Percentiles rank a stretch among this genome's conserved stretches.
Conservation (phyloP, 2,113 vertebrate genomes). For the Xiphias gladius region DNA sequence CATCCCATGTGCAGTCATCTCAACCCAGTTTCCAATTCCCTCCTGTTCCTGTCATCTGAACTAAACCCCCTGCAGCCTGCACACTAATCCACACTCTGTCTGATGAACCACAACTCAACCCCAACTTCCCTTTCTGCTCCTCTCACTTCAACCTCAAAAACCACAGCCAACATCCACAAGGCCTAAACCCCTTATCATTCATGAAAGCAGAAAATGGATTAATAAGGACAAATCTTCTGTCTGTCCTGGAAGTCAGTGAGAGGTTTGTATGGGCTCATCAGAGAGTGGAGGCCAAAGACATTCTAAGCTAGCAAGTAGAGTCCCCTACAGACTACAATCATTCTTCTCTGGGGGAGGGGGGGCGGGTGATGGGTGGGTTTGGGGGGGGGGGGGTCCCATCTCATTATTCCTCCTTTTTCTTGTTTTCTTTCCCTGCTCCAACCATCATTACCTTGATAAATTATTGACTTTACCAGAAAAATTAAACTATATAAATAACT, state of each 20-base stretch:
- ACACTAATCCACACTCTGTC: slow-evolving; percentile 45
- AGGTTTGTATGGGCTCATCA: slow-evolving; percentile 44
- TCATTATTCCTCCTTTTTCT: slow-evolving; percentile 72
- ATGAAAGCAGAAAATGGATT: slow-evolving; percentile 47
- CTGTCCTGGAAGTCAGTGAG: slow-evolving; percentile 29
- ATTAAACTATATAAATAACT: slow-evolving; percentile 84
- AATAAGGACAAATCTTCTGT: slow-evolving; percentile 42
- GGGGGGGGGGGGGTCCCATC: slow-evolving; percentile 53
- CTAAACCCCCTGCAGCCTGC: slow-evolving; percentile 21
- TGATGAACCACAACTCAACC: slow-evolving; percentile 57
- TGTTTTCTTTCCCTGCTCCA: slow-evolving; percentile 77
- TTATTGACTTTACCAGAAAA: slow-evolving; percentile 83
- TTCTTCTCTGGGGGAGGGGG: slow-evolving; percentile 44
- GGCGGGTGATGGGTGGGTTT: slow-evolving; percentile 27
- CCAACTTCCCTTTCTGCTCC: slow-evolving; percentile 49
- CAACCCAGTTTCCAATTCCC: slow-evolving; percentile 27
- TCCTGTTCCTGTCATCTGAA: slow-evolving; percentile 52
- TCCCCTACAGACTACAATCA: slow-evolving; percentile 52
- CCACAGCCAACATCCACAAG: slow-evolving; percentile 67
- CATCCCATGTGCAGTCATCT: slow-evolving; percentile 45
- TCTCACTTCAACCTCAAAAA: slow-evolving; percentile 57
- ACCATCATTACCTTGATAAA: slow-evolving; percentile 83
- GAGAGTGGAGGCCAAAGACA: slow-evolving; percentile 42
- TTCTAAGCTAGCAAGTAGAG: slow-evolving; percentile 24
- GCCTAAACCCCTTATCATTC: slow-evolving; percentile 66